Evolutionary conservation across 2,888 invertebrate species (phyloP).

Genomic region (Chorisops tibialis): DNA sequence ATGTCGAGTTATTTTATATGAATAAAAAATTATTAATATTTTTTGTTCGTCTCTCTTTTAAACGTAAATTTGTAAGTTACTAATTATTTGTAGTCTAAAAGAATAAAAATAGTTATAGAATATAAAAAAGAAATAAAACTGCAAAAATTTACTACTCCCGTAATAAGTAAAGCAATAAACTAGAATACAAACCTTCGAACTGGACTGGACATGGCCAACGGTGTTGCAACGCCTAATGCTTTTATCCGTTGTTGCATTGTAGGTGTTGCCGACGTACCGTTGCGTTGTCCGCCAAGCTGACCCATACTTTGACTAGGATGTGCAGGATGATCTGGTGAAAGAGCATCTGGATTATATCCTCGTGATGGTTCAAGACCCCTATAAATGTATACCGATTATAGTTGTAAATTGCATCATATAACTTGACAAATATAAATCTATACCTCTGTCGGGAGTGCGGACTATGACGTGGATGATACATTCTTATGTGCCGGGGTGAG

Average conservation of each 20-base stretch:
- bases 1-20: conserved; percentile 1
- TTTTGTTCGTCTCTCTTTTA: background rate
- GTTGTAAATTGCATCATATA: background rate
- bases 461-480: conserved; percentile 64
- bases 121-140: conserved; percentile 28
- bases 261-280: conserved; percentile 61
- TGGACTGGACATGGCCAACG: conserved; percentile 81
- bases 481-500: conserved; percentile 55
- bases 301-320: conserved; percentile 42
- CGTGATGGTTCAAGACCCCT: conserved; percentile 64
- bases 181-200: conserved; percentile 69
- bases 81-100: background rate
- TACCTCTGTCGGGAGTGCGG: conserved; percentile 75
- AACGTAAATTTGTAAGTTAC: background rate
- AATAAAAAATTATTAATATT: too few species aligned
- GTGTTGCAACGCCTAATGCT: conserved; percentile 84
- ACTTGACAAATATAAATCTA: conserved; percentile 27
- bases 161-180: conserved; percentile 7
- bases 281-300: conserved; percentile 56
- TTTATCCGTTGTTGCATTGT: conserved; percentile 90
- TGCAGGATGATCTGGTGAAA: conserved; percentile 60
- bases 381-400: background rate
- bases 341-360: conserved; percentile 60
- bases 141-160: background rate
- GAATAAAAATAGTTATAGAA: conserved; percentile 21